These are phyloP conservation scores for Phrynosoma platyrhinos DNA, from an alignment of 2,113 vertebrate species.

Conservation along the genomic window DNA sequence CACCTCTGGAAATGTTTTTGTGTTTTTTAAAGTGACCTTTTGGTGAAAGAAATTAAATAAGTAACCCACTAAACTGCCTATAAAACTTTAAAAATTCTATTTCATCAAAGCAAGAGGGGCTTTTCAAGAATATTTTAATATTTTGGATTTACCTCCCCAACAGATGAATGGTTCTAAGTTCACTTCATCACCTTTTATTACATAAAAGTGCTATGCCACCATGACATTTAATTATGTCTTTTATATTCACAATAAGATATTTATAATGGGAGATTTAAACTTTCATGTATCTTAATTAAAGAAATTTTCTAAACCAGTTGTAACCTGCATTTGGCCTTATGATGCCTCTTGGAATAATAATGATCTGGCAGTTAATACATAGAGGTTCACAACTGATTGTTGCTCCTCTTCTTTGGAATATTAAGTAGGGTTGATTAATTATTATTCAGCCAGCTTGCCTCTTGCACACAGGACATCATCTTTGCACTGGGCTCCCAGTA, in stretches of 20 bases:
- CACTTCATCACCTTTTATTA: slow-evolving; percentile 52
- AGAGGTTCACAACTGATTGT: slow-evolving; percentile 72
- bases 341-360: slow-evolving; percentile 73
- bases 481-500: slow-evolving; percentile 74
- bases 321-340: slow-evolving; percentile 77
- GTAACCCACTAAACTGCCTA: not conserved
- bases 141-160: slow-evolving; percentile 33
- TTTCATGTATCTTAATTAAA: slow-evolving; percentile 77
- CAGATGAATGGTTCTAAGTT: slow-evolving; percentile 39
- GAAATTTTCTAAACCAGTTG: slow-evolving; percentile 75
- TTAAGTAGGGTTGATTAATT: slow-evolving; percentile 75
- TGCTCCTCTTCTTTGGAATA: slow-evolving; percentile 73
- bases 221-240: slow-evolving; percentile 65
- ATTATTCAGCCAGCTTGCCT: slow-evolving; percentile 74
- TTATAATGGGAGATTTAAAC: slow-evolving; percentile 77
- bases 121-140: slow-evolving; percentile 40
- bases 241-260: slow-evolving; percentile 70
- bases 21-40: not conserved
- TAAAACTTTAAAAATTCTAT: not conserved
- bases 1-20: not conserved
- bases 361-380: slow-evolving; percentile 73
- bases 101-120: slow-evolving; percentile 30
- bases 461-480: slow-evolving; percentile 75
- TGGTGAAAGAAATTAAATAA: not conserved
- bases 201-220: slow-evolving; percentile 59